Evolutionary conservation across 2,888 invertebrate species (phyloP).

Genomic region (Ditula angustiorana): DNA sequence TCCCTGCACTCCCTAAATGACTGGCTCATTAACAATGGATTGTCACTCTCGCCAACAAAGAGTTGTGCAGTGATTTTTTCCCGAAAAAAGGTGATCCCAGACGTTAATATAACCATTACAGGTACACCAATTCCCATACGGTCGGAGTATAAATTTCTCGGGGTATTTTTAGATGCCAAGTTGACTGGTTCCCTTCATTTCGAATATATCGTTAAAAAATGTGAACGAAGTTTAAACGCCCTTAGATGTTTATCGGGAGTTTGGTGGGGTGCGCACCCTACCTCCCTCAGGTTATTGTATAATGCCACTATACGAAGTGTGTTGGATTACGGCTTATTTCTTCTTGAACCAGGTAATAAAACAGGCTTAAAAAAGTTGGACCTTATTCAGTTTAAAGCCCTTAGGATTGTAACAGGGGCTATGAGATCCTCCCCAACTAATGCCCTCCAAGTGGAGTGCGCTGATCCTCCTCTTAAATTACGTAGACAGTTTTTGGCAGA

Average conservation of each 20-base stretch:
- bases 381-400: neutral
- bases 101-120: neutral
- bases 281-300: neutral
- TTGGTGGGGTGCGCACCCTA: conserved; percentile 12
- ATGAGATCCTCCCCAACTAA: neutral
- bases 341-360: neutral
- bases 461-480: neutral
- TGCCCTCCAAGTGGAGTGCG: conserved; percentile 1
- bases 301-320: neutral
- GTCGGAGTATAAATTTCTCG: conserved; percentile 10
- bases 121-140: too few species aligned
- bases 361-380: neutral
- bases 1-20: neutral
- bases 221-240: conserved; percentile 1
- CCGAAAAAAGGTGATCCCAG: neutral
- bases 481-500: too few species aligned
- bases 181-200: neutral
- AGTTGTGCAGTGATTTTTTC: neutral
- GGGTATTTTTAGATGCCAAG: neutral
- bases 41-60: neutral
- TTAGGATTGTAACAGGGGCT: neutral
- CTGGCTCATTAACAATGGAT: conserved; percentile 3
- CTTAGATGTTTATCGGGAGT: conserved; percentile 2
- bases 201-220: neutral
- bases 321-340: neutral